These are phyloP conservation scores for Myzus persicae DNA, from an alignment of 1,140 invertebrate genomes.

Conservation along the genomic window DNA sequence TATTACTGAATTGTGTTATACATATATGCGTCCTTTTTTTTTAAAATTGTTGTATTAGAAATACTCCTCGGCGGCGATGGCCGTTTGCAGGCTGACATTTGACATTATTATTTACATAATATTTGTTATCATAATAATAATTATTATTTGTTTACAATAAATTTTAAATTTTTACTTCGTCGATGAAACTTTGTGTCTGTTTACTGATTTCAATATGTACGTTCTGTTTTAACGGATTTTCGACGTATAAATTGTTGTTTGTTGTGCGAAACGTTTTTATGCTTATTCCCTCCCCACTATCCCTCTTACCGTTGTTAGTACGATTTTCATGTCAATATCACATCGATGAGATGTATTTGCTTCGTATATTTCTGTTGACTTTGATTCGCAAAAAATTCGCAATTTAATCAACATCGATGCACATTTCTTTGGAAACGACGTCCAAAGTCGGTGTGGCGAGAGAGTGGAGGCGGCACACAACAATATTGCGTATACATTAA, in stretches of 20 bases:
- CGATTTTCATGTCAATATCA: not conserved
- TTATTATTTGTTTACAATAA: too few species aligned
- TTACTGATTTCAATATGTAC: too few species aligned
- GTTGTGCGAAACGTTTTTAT: not conserved
- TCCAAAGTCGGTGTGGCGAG: not conserved
- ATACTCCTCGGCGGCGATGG: too few species aligned
- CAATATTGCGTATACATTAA: not conserved
- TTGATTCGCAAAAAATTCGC: not conserved
- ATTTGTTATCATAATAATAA: too few species aligned
- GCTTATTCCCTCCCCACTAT: fast-evolving
- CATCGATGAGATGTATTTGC: not conserved
- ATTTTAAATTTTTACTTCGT: too few species aligned
- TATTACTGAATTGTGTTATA: not conserved
- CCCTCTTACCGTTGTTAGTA: not conserved
- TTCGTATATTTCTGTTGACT: not conserved
- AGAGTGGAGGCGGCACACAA: not conserved
- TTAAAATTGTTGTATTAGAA: too few species aligned
- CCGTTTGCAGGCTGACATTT: too few species aligned
- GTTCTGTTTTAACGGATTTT: not conserved
- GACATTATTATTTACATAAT: too few species aligned
- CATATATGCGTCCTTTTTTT: too few species aligned
- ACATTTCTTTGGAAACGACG: not conserved
- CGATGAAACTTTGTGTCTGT: too few species aligned
- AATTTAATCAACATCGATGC: not conserved
- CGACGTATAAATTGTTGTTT: not conserved